Percentiles rank a stretch among this genome's conserved stretches.
Conservation (phyloP, 2,888 invertebrate genomes). For the Lymantria dispar region DNA sequence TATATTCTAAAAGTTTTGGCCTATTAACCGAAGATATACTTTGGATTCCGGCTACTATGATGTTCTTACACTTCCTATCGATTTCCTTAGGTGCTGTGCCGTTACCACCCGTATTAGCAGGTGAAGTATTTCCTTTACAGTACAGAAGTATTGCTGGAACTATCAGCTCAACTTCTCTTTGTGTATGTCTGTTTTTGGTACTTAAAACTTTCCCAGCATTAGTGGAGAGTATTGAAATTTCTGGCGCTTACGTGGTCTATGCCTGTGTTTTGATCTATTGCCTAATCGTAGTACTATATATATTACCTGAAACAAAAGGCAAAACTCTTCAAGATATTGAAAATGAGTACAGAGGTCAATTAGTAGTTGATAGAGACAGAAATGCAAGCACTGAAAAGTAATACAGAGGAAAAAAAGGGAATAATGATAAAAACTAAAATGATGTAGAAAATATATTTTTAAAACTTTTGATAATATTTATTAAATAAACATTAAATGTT, state of each 20-base stretch:
- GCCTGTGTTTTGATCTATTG: slow-evolving; percentile 72
- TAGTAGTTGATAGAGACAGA: slow-evolving; percentile 3
- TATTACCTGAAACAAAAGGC: slow-evolving; percentile 85
- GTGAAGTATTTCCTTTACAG: slow-evolving; percentile 85
- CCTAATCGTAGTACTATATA: slow-evolving; percentile 66
- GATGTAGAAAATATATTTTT: too few species aligned
- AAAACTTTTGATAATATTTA: too few species aligned
- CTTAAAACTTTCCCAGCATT: slow-evolving; percentile 83
- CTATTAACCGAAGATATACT: slow-evolving; percentile 48
- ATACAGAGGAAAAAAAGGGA: neutral
- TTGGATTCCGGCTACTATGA: slow-evolving; percentile 70
- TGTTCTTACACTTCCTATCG: slow-evolving; percentile 79
- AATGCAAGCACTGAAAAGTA: slow-evolving; percentile 1
- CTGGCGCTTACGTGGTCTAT: slow-evolving; percentile 82
- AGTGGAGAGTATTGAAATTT: slow-evolving; percentile 70
- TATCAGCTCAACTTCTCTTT: slow-evolving; percentile 80
- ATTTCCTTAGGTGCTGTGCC: slow-evolving; percentile 83
- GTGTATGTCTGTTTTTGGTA: slow-evolving; percentile 81
- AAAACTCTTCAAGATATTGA: slow-evolving; percentile 85
- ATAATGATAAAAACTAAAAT: too few species aligned
- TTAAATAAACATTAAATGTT: slow-evolving; percentile 20
- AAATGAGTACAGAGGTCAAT: slow-evolving; percentile 65
- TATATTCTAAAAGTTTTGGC: slow-evolving; percentile 47
- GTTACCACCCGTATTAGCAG: slow-evolving; percentile 86
- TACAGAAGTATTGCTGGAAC: slow-evolving; percentile 84